Evolutionary conservation across 2,113 vertebrate species (phyloP).

Genomic region (Thryonomys swinderianus): DNA sequence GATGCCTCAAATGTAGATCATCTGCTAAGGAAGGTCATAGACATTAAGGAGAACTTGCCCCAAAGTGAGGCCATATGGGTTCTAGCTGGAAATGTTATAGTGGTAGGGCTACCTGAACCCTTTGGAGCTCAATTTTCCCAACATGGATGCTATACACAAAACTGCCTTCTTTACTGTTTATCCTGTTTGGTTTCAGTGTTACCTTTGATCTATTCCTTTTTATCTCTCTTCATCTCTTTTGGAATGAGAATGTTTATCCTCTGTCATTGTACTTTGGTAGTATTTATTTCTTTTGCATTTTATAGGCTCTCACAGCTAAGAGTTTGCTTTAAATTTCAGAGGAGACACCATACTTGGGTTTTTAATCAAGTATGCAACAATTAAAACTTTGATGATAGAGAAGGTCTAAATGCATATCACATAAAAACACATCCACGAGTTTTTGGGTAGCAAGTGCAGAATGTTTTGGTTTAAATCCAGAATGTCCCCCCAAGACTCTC

Average conservation of each 20-base stretch:
- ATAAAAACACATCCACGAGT: background rate
- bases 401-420: background rate
- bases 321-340: background rate
- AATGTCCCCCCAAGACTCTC: background rate
- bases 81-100: background rate
- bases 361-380: background rate
- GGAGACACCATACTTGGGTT: background rate
- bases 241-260: background rate
- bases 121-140: background rate
- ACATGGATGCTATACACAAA: background rate
- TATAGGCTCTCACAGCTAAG: background rate
- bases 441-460: background rate
- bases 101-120: background rate
- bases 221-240: background rate
- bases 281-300: background rate
- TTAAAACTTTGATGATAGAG: background rate
- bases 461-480: background rate
- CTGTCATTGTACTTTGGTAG: background rate
- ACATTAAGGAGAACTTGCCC: background rate
- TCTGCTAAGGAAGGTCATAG: background rate
- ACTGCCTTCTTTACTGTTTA: background rate
- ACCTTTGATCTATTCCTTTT: background rate
- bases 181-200: background rate
- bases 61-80: background rate
- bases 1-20: background rate